A percentile compares a stretch with the other conserved stretches of the same genome.
These are phyloP conservation scores for Gymnoscopelus braueri DNA, from an alignment of 2,797 vertebrate species.

Conservation along the genomic window DNA sequence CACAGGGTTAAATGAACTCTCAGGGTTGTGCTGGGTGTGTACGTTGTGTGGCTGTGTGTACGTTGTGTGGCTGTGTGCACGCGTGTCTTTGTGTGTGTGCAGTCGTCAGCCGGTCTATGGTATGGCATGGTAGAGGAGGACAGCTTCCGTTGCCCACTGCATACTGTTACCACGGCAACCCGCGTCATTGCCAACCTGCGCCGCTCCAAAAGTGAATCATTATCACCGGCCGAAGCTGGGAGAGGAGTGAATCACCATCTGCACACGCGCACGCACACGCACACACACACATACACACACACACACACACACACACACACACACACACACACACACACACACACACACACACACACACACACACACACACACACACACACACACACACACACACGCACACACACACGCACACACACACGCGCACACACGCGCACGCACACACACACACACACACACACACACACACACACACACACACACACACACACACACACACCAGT, in stretches of 20 bases:
- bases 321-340: neutral
- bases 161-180: conserved; percentile 77
- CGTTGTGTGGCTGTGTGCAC: conserved; percentile 3
- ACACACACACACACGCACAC: neutral
- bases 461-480: no score
- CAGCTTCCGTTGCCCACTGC: conserved; percentile 64
- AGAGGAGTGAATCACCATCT: conserved; percentile 74
- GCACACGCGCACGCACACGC: conserved; percentile 30
- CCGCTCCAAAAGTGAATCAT: conserved; percentile 77
- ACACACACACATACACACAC: neutral
- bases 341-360: neutral
- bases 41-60: neutral
- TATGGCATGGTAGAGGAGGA: conserved; percentile 49
- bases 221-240: conserved; percentile 63
- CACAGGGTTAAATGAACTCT: no score
- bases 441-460: no score
- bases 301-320: conserved; percentile 21
- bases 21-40: neutral
- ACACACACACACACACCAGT: no score
- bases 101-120: conserved; percentile 53
- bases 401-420: no score
- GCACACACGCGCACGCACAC: no score
- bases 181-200: conserved; percentile 71
- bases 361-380: conserved; percentile 3
- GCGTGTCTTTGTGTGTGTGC: conserved; percentile 4